Conservation (phyloP, 2,888 invertebrate species). For the Drosophila flavopinicola region DNA sequence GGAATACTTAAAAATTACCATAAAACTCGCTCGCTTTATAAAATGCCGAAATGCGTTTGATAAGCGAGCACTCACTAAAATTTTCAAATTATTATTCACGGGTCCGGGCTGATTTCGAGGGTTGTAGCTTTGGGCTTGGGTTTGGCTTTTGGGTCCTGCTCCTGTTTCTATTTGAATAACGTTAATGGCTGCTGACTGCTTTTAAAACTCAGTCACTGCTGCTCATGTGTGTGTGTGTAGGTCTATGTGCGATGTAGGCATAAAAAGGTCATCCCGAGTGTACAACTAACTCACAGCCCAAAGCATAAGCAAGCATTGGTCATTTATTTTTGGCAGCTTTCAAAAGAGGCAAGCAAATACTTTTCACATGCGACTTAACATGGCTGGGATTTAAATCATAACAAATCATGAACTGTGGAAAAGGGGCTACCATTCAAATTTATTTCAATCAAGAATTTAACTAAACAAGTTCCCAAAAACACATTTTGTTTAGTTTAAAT, state of each 20-base stretch:
- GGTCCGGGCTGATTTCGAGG: neutral
- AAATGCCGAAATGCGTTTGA: constrained; percentile 57
- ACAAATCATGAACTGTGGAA: neutral
- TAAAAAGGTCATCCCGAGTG: constrained; percentile 48
- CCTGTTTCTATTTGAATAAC: constrained; percentile 51
- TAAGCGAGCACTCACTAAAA: constrained; percentile 52
- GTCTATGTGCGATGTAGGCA: constrained; percentile 3
- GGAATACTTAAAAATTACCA: constrained; percentile 64
- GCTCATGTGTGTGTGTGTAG: constrained; percentile 40
- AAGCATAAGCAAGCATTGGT: constrained; percentile 34
- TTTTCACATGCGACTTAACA: constrained; percentile 4
- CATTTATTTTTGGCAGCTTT: constrained; percentile 52
- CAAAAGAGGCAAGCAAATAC: constrained; percentile 3
- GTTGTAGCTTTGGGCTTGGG: neutral
- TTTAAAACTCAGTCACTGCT: constrained; percentile 46
- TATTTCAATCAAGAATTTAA: no score
- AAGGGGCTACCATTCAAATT: no score
- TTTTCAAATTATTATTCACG: constrained; percentile 48
- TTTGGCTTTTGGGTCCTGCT: constrained; percentile 6
- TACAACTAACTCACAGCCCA: constrained; percentile 58
- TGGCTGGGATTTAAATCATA: constrained; percentile 2
- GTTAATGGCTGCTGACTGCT: constrained; percentile 42
- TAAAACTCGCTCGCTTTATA: constrained; percentile 74
- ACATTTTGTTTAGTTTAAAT: no score
- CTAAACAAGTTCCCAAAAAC: no score